These are phyloP conservation scores for Heteronetta atricapilla DNA, from an alignment of 2,113 vertebrate species.

Conservation along the genomic window DNA sequence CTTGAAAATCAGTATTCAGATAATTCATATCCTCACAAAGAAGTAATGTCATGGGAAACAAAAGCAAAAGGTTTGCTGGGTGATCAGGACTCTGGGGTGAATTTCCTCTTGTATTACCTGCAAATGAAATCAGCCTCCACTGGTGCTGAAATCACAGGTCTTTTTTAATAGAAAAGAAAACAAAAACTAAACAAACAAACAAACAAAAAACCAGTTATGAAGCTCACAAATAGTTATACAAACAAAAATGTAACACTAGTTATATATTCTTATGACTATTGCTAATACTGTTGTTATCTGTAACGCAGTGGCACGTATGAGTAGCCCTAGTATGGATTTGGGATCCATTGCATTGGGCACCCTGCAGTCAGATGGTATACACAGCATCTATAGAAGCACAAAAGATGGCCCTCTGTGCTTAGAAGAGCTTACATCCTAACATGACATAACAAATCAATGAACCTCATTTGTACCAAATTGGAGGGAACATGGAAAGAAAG, in stretches of 20 bases:
- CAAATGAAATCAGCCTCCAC: neutral
- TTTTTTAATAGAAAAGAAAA: neutral
- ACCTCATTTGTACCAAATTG: neutral
- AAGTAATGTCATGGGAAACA: neutral
- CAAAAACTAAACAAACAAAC: too few species aligned
- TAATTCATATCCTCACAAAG: slow-evolving; percentile 11
- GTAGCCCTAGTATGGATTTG: neutral
- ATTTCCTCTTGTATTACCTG: neutral
- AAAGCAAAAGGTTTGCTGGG: neutral
- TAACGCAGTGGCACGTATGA: neutral
- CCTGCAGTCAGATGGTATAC: neutral
- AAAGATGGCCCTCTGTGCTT: neutral
- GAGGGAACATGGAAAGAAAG: neutral
- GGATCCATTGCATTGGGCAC: neutral
- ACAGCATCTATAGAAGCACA: neutral
- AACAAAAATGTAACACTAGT: neutral
- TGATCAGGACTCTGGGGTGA: neutral
- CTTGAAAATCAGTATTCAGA: slow-evolving; percentile 30
- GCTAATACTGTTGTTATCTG: neutral
- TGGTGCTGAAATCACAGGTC: neutral
- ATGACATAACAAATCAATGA: neutral
- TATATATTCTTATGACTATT: neutral
- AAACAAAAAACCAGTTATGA: neutral
- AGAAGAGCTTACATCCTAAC: neutral
- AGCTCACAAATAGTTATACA: neutral